Evolutionary conservation across 2,797 vertebrate genomes (phyloP), one percentile per base, ranked within the genome.

Genomic region (Rousettus madagascariensis): DNA sequence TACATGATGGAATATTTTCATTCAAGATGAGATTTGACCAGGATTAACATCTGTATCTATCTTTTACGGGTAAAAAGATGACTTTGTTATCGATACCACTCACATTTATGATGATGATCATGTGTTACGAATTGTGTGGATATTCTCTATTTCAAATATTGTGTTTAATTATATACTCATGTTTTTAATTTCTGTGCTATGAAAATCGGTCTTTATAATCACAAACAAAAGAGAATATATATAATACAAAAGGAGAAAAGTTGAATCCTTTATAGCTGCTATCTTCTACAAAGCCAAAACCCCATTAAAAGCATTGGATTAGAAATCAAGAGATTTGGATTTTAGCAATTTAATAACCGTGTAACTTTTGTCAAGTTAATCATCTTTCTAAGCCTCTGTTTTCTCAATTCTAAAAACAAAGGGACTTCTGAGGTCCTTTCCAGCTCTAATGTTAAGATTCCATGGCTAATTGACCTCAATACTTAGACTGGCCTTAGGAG

Each of bases 371-470:
- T 71, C 46, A 88, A 94, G 43, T 49, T 69, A 92, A 66, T 72
- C 19, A 66, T 16, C 5, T 82, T 83, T 79, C 41, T 38, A 75
- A 87, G 28, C 15, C 7, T 90, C 16, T 61, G 10, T 90, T 82
- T 94, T 91, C 65, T 91, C 43, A 95, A 91, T 22, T 93, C 53
- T 43, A 71, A 90, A 95, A 77, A 69, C 55, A 91, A 28, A 90
- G 17, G 49, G 20, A 66, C 6, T 43, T 90, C 12, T 28, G 22
- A 95, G 36, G 19, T 57, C 55, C 43, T 82, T 59, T 86, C 33
- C 59, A 46, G 24, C 71, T 77, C n/a, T 72, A 71, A 55, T 77
- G 16, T 87, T 78, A 30, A 69, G 20, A 92, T 90, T 92, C 51
- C 49, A 65, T 13, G 61, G 46, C n/a, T 87, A 94, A 84, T 33